These are phyloP conservation scores for Laspeyria flexula DNA, from an alignment of 2,888 invertebrate genomes.

Conservation along the genomic window DNA sequence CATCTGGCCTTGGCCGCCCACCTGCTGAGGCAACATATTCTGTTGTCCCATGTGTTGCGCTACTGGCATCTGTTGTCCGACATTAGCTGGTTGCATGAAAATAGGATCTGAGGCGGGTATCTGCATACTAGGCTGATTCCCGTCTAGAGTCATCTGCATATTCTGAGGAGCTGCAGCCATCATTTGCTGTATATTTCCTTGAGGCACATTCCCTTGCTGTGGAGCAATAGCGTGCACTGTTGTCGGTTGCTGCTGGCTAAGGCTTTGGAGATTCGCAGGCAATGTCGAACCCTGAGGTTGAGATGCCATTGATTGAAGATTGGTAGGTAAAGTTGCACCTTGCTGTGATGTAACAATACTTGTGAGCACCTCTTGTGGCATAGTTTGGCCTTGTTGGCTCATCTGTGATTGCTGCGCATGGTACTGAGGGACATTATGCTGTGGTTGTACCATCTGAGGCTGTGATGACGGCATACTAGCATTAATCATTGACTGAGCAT, in stretches of 20 bases:
- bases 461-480: conserved; percentile 78
- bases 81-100: conserved; percentile 79
- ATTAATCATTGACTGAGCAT: conserved; percentile 78
- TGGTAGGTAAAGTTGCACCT: conserved; percentile 78
- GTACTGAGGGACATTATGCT: conserved; percentile 81
- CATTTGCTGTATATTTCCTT: conserved; percentile 87
- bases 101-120: conserved; percentile 84
- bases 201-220: conserved; percentile 85
- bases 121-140: conserved; percentile 85
- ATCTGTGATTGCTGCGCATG: conserved; percentile 81
- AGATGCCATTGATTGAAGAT: conserved; percentile 77
- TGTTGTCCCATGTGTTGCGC: conserved; percentile 80
- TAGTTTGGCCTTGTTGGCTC: conserved; percentile 80
- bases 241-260: conserved; percentile 79
- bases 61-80: conserved; percentile 76
- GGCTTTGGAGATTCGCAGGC: conserved; percentile 85
- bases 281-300: conserved; percentile 87
- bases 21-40: conserved; percentile 78
- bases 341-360: conserved; percentile 82
- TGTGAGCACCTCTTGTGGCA: conserved; percentile 81
- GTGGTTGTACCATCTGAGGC: conserved; percentile 80
- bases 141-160: conserved; percentile 85
- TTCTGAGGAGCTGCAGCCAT: conserved; percentile 83
- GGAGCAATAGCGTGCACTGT: conserved; percentile 76
- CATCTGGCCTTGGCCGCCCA: conserved; percentile 78